phyloP scores from a whole-genome alignment of 2,797 vertebrate genomes.

The Bucorvus abyssinicus region DNA sequence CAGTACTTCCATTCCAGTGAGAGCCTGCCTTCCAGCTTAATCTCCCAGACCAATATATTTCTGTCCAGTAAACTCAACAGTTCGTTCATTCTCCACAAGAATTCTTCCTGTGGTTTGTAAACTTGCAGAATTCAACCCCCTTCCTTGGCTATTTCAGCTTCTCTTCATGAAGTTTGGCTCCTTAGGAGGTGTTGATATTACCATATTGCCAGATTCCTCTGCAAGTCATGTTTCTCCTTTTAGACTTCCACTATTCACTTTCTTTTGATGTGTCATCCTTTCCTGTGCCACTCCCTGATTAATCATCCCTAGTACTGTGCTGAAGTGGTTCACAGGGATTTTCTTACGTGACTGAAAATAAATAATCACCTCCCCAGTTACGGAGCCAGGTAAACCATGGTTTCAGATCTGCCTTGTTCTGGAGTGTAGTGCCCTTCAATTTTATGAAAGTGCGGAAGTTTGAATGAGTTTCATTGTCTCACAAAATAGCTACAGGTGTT shows the following conservation, averaged over 20 bases:
- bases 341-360: neutral
- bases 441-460: neutral
- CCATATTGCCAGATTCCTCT: neutral
- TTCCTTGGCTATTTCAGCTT: neutral
- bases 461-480: neutral
- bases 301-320: neutral
- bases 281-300: constrained; percentile 8
- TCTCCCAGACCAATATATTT: neutral
- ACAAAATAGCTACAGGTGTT: neutral
- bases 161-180: neutral
- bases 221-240: neutral
- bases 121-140: neutral
- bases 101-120: neutral
- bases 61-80: neutral
- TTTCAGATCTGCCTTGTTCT: neutral
- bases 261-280: constrained; percentile 20
- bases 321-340: neutral
- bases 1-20: neutral
- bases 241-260: neutral
- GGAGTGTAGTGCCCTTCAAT: neutral
- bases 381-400: neutral
- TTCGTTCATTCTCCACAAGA: neutral
- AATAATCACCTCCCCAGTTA: neutral
- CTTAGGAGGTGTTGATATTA: neutral
- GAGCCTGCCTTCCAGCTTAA: neutral